Evolutionary conservation across 2,888 invertebrate species (phyloP).

Genomic region (Heliothis peltigera): DNA sequence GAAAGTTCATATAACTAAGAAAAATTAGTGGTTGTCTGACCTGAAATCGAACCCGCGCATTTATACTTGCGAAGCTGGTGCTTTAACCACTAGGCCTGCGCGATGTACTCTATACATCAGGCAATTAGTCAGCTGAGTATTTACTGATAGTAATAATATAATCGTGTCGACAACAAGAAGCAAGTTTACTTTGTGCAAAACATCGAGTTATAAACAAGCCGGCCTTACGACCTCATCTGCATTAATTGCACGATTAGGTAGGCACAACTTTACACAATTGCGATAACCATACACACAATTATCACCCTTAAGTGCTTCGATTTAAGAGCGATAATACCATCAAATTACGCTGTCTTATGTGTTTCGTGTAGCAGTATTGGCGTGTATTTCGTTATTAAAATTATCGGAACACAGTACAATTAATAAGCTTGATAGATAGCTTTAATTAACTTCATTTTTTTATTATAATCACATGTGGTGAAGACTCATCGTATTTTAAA

Average conservation of each 20-base stretch:
- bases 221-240: constrained; percentile 60
- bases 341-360: neutral
- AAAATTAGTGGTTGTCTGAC: too few species aligned
- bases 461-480: neutral
- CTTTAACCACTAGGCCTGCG: too few species aligned
- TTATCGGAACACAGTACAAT: constrained; percentile 40
- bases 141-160: neutral
- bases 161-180: constrained; percentile 17
- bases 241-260: constrained; percentile 56
- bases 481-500: neutral
- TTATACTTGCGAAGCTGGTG: too few species aligned
- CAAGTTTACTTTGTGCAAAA: constrained; percentile 49
- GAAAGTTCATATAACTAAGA: too few species aligned
- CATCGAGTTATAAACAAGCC: constrained; percentile 46
- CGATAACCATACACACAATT: constrained; percentile 11
- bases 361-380: constrained; percentile 11
- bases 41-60: too few species aligned
- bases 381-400: constrained; percentile 24
- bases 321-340: constrained; percentile 8
- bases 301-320: neutral
- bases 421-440: constrained; percentile 25
- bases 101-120: too few species aligned
- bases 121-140: neutral
- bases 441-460: neutral
- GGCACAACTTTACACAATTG: constrained; percentile 16